Evolutionary conservation across 2,113 vertebrate genomes (phyloP), one percentile per base, ranked within the genome.

Genomic region (Lathamus discolor): DNA sequence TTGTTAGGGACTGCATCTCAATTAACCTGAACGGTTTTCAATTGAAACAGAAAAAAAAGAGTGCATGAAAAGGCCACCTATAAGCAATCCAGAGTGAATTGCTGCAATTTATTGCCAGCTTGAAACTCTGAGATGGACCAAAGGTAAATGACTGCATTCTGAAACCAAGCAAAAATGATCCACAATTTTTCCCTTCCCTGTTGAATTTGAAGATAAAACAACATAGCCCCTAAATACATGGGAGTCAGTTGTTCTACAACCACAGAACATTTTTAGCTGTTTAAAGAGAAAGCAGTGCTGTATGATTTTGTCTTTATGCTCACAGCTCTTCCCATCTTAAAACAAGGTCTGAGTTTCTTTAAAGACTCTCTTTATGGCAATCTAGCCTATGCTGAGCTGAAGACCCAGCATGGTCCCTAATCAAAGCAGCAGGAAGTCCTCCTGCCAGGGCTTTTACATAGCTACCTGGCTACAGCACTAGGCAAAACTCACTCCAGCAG

Each of bases 11-110:
- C 49, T 66, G 25, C 52, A 83, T 83, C 59, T 94, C 81, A 83
- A 85, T 95, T 96, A 95, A 95, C 74, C 69, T 9, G 4, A 67
- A 89, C 20, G 48, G 7, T 83, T 96, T 92, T 92, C 62, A 94
- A 77, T 76, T 64, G 62, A 85, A 95, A 79, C 24, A 91, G 66
- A 89, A 87, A 70, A 84, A 64, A 35, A 92, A 90, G 35, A 90
- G 35, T 62, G 29, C 41, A 63, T 59, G 51, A 80, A 89, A 92
- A 84, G 74, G 48, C 61, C 52, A 76, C 54, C 74, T 73, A 80
- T 69, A 87, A 73, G 78, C 77, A 88, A 87, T 87, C 82, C 66
- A 20, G 33, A 82, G 20, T 46, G 51, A 94, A 92, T 85, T 94
- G 87, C 63, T 95, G 83, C 77, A 82, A 82, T 91, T 92, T 93